phyloP scores from a whole-genome alignment of 1,140 invertebrate species.

The Drosophila elegans region DNA sequence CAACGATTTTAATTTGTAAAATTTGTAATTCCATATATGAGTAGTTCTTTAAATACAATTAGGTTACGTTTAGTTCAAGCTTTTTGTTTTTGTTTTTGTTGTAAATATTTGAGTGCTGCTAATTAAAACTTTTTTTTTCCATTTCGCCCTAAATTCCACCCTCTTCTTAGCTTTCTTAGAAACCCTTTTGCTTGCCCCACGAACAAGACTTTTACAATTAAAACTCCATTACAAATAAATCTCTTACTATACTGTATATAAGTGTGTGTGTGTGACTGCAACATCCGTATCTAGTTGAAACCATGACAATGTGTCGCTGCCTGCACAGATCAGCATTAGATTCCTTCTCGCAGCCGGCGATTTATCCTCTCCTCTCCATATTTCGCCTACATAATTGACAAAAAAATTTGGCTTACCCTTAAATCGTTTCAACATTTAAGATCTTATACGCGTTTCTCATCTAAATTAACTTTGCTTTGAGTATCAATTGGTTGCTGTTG shows the following conservation, averaged over 20 bases:
- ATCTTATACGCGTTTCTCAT: constrained; percentile 44
- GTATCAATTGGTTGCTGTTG: constrained; percentile 72
- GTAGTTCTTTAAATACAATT: constrained; percentile 40
- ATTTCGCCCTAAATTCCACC: constrained; percentile 24
- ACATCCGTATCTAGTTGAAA: constrained; percentile 73
- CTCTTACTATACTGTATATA: constrained; percentile 27
- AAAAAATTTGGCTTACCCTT: constrained; percentile 81
- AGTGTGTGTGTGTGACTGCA: constrained; percentile 43
- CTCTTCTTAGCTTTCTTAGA: constrained; percentile 51
- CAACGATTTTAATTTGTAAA: constrained; percentile 39
- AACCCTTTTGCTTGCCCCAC: constrained; percentile 53
- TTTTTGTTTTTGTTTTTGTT: constrained; percentile 8
- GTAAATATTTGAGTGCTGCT: constrained; percentile 49
- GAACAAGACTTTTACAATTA: constrained; percentile 35
- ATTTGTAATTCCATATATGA: constrained; percentile 40
- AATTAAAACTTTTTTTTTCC: constrained; percentile 27
- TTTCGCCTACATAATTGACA: constrained; percentile 70
- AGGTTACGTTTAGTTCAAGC: constrained; percentile 26
- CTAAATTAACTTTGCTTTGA: constrained; percentile 49
- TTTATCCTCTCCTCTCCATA: constrained; percentile 11
- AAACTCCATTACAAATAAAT: constrained; percentile 34
- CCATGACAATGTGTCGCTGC: constrained; percentile 55
- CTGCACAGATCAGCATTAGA: constrained; percentile 57
- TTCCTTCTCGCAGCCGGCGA: constrained; percentile 21
- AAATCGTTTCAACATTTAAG: constrained; percentile 70